These are phyloP conservation scores for Drosophila mimica DNA, from an alignment of 2,888 invertebrate species.

Conservation along the genomic window DNA sequence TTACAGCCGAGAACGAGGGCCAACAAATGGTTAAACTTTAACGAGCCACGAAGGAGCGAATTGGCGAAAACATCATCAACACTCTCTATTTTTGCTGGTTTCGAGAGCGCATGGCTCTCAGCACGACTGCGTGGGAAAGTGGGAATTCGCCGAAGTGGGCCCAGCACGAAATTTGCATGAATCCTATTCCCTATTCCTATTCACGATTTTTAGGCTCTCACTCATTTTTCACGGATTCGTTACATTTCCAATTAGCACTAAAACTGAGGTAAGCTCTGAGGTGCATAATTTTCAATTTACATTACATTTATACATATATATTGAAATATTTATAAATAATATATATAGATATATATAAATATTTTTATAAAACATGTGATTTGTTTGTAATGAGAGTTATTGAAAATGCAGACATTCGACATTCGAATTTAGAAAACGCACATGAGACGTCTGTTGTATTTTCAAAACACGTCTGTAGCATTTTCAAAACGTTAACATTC, in stretches of 20 bases:
- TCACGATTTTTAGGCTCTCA: slow-evolving; percentile 5
- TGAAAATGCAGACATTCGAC: not conserved
- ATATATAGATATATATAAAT: not conserved
- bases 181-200: slow-evolving; percentile 19
- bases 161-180: slow-evolving; percentile 36
- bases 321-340: not conserved
- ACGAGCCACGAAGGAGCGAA: slow-evolving; percentile 54
- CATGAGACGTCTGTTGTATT: not conserved
- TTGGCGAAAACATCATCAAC: slow-evolving; percentile 29
- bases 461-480: not conserved
- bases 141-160: slow-evolving; percentile 42
- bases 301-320: not conserved
- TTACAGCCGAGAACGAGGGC: slow-evolving; percentile 58
- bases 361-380: not conserved
- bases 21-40: slow-evolving; percentile 64
- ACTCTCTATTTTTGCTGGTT: slow-evolving; percentile 17
- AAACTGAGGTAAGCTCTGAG: not conserved
- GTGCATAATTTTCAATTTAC: not conserved
- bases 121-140: slow-evolving; percentile 56
- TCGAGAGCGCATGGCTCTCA: slow-evolving; percentile 38
- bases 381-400: not conserved
- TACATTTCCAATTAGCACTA: not conserved
- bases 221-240: not conserved
- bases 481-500: not conserved
- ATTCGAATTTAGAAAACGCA: not conserved